Evolutionary conservation across 2,888 invertebrate species (phyloP), one percentile per base, ranked within the genome.

Genomic region (Lepeophtheirus nordmannii): DNA sequence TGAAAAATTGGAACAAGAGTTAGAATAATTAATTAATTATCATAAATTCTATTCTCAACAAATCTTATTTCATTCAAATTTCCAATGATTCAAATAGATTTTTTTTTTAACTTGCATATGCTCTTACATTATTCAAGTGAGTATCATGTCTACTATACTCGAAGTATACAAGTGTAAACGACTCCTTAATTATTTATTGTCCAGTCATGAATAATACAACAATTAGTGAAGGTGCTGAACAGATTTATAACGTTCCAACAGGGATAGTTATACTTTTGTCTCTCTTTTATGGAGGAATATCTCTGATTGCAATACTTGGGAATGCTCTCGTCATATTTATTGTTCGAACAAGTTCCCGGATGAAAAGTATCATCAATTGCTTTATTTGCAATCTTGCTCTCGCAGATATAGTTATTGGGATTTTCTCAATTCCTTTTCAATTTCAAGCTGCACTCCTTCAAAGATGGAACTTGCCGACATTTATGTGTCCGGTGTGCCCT

Each of bases 401-500:
- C 70, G 88, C 89, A 23, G 89, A 90, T 74, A 86, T 89, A 72
- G 84, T 87, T 69, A 88, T 89, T 73, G 89, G 87, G 68, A 78
- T 89, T 71, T 88, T 89, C 74, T 84, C 86, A 69, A 86, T 89
- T 74, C 89, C 89, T 70, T 89, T 90, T 78, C 68, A 68, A 59
- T 69, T 69, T 20, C 89, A 89, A 80, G 89, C 89, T 3, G 90
- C 90, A 1, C 76, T 89, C 59, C 79, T 89, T 11, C 90, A 91
- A 76, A 79, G 86, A 70, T 91, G 91, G 90, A 82, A 86, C 71
- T 79, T 90, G 60, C 89, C 90, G 0, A 79, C 83, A 73, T 86
- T 89, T 74, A 86, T 91, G 85, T 91, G 91, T 74, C 83, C 86
- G 0, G 85, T 90, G 74, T 89, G 89, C 70, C 89, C 90, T 0